Evolutionary conservation across 1,140 invertebrate genomes (phyloP).

Genomic region (Ceratosolen fusciceps): DNA sequence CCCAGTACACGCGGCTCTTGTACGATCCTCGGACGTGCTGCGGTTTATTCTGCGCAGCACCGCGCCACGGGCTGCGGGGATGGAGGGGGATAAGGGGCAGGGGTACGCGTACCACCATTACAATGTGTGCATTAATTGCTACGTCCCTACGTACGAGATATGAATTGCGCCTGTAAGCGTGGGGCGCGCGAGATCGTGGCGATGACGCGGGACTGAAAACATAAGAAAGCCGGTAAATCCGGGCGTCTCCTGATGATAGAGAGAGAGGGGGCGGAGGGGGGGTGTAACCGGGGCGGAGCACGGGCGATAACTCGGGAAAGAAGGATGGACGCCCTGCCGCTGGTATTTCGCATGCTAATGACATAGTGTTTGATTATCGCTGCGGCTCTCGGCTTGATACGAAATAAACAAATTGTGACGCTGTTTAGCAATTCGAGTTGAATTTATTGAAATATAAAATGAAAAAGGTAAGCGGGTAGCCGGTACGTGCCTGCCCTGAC

Average conservation of each 20-base stretch:
- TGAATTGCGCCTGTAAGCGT: slow-evolving; percentile 5
- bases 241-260: background rate
- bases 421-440: background rate
- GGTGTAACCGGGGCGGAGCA: background rate
- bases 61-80: no score
- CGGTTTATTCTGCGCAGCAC: no score
- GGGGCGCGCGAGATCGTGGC: background rate
- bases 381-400: background rate
- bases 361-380: background rate
- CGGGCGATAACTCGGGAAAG: background rate
- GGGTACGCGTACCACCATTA: background rate
- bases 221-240: background rate
- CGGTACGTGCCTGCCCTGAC: background rate
- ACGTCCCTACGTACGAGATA: slow-evolving; percentile 1
- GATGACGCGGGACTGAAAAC: slow-evolving; percentile 16
- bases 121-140: slow-evolving; percentile 32
- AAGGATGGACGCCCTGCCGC: background rate
- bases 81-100: background rate
- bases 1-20: slow-evolving; percentile 9
- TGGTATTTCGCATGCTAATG: slow-evolving; percentile 4
- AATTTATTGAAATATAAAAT: background rate
- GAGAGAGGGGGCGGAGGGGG: background rate
- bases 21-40: background rate
- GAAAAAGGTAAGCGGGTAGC: background rate
- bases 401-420: slow-evolving; percentile 6